These are phyloP conservation scores for Gadopsis bispinosus DNA, from an alignment of 2,797 vertebrate genomes.

Conservation along the genomic window DNA sequence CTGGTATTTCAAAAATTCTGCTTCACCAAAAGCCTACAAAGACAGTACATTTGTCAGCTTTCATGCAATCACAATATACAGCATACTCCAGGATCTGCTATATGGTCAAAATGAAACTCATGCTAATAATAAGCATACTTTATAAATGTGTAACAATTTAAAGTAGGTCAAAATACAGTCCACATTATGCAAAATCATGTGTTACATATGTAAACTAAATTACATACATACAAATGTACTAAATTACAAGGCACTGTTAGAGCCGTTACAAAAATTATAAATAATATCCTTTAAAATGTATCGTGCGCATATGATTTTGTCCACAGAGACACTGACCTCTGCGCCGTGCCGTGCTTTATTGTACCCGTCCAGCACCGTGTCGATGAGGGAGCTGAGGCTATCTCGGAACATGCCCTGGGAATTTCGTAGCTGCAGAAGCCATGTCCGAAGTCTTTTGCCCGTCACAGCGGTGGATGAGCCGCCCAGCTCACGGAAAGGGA, in stretches of 20 bases:
- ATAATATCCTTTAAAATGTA: background rate
- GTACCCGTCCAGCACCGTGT: constrained; percentile 91
- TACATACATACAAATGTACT: no score
- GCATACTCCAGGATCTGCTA: background rate
- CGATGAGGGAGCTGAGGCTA: constrained; percentile 85
- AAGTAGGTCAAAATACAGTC: background rate
- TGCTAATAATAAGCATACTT: background rate
- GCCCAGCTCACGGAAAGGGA: constrained; percentile 87
- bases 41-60: background rate
- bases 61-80: background rate
- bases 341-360: constrained; percentile 92
- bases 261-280: background rate
- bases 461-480: constrained; percentile 88
- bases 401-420: constrained; percentile 86
- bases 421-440: constrained; percentile 90
- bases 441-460: constrained; percentile 91
- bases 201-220: background rate
- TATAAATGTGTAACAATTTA: background rate
- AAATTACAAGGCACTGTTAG: background rate
- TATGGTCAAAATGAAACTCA: background rate
- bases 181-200: background rate
- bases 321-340: constrained; percentile 82
- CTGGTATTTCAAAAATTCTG: constrained; percentile 90
- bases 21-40: constrained; percentile 89
- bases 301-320: background rate